Base-by-base conservation (phyloP, 1,140 invertebrate species). In the Drosophila malerkotliana region DNA sequence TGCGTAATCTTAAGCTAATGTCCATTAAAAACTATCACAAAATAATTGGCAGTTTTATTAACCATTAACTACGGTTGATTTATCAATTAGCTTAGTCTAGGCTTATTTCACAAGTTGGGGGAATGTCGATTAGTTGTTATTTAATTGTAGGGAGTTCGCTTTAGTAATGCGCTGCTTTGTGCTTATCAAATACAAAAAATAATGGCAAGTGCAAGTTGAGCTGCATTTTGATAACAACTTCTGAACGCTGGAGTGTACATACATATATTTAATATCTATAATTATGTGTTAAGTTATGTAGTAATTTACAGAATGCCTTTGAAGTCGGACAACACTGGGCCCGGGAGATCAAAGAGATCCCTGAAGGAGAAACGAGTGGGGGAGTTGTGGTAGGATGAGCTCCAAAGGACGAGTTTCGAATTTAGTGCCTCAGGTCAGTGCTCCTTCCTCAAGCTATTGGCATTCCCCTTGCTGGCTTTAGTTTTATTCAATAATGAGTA, bases 31-130 rank as follows among this genome's bases (percentile, higher is more conserved):
- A 88, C 82, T 85, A 85, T 88, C 83, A 88, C 83, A 88, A 88
- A 88, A 79, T 88, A 88, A 88, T 88, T 88, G 83, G 83, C 83
- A 88, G 83, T 88, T 88, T 79, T 79, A 84, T 79, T 81, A 81
- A 83, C 55, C 61, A 72, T 69, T 74, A 73, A 72, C 54, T 71
- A 72, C 24, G 48, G 63, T 48, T 67, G 63, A 67, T 24, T 80
- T 71, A 51, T 53, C 62, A 52, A 24, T 52, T 53, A 55, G 21
- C 37, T 60, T 61, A 64, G 54, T 41, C 49, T 74, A 69, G 6
- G 14, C 72, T 44, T 44, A 55, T 12, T 67, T 57, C 41, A 30
- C 58, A 51, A 64, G 61, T 84, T 77, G 45, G 34, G 63, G 47
- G 60, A 63, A 64, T 64, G 60, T 64, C 18, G 44, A 67, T 64